Conservation (phyloP, 1,140 invertebrate genomes). For the Melipona quadrifasciata region DNA sequence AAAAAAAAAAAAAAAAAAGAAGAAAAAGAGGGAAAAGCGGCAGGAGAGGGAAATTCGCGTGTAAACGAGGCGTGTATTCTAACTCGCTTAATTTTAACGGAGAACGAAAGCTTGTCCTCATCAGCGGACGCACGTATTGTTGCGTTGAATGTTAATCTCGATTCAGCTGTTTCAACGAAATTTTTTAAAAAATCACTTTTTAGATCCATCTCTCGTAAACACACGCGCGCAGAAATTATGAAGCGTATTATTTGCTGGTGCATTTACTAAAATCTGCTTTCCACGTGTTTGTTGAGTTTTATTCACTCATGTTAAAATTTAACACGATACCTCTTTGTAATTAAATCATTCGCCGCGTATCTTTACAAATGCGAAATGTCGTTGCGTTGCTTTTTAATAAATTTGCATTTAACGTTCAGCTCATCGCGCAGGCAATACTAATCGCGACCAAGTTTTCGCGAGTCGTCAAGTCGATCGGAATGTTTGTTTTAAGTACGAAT, state of each 20-base stretch:
- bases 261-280: background rate
- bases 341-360: background rate
- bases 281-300: background rate
- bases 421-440: too few species aligned
- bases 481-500: background rate
- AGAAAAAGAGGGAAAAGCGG: background rate
- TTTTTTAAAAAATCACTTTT: background rate
- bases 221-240: background rate
- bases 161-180: background rate
- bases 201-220: background rate
- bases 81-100: constrained; percentile 55
- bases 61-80: constrained; percentile 51
- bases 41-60: constrained; percentile 38
- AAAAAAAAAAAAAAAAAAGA: background rate
- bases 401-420: background rate
- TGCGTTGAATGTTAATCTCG: constrained; percentile 29
- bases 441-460: background rate
- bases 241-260: background rate
- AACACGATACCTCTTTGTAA: background rate
- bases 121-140: constrained; percentile 12
- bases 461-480: background rate
- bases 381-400: too few species aligned
- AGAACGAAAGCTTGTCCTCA: constrained; percentile 23
- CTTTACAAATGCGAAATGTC: too few species aligned
- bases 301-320: background rate